phyloP scores from a whole-genome alignment of 2,113 vertebrate species.

The Myotis brandtii region DNA sequence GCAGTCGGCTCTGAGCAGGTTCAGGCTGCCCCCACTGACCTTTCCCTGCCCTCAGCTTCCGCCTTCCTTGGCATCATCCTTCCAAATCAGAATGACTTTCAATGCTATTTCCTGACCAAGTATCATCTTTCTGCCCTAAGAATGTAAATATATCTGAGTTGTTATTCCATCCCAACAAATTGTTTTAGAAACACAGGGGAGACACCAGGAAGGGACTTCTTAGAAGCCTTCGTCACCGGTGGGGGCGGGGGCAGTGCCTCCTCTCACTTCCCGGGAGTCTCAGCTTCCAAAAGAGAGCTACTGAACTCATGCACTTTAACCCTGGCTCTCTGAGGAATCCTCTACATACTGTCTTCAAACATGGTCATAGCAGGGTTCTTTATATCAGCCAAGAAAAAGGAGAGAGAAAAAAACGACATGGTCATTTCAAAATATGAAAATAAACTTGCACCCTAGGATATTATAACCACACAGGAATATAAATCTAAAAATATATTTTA shows the following conservation, averaged over 20 bases:
- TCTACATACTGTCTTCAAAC: neutral
- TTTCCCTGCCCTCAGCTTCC: conserved; percentile 12
- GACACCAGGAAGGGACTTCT: neutral
- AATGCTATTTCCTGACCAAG: conserved; percentile 71
- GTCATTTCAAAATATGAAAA: conserved; percentile 69
- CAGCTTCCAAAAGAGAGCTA: conserved; percentile 10
- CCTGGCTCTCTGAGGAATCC: conserved; percentile 43
- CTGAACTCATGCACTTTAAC: conserved; percentile 75
- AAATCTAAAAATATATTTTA: neutral
- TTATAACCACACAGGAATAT: conserved; percentile 3
- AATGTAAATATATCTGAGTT: conserved; percentile 63
- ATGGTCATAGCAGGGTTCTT: neutral
- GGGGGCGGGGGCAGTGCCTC: neutral
- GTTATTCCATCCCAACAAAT: conserved; percentile 43
- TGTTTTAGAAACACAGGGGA: conserved; percentile 40
- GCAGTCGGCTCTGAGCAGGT: neutral
- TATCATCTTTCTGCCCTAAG: conserved; percentile 69
- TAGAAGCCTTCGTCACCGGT: neutral
- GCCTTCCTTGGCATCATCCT: neutral
- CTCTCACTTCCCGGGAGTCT: conserved; percentile 43
- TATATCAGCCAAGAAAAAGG: conserved; percentile 12
- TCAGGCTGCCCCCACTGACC: neutral
- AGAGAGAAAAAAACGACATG: conserved; percentile 48
- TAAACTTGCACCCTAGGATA: conserved; percentile 26
- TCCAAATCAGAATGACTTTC: conserved; percentile 57